Percentiles rank a stretch among this genome's conserved stretches.
These are phyloP conservation scores for Apis cerana DNA, from an alignment of 1,140 invertebrate genomes.

Conservation along the genomic window DNA sequence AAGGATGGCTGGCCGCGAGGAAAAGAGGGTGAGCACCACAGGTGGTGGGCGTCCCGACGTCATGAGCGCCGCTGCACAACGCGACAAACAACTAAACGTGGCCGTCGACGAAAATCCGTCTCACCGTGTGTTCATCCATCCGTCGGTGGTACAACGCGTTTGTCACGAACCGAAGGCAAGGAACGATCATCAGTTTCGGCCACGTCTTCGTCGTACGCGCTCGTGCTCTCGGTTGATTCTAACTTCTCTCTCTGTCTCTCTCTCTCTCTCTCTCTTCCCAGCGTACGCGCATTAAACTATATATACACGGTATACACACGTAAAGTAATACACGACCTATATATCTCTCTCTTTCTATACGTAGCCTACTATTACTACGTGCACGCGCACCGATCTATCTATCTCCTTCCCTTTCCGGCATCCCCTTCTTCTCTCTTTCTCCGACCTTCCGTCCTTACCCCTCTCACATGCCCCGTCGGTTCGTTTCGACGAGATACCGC, in stretches of 20 bases:
- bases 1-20: background rate
- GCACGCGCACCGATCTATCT: conserved; percentile 41
- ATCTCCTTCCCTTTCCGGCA: conserved; percentile 35
- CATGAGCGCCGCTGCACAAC: conserved; percentile 69
- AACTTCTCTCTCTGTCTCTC: background rate
- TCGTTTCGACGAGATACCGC: conserved; percentile 57
- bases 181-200: conserved; percentile 15
- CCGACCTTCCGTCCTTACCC: conserved; percentile 9
- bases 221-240: background rate
- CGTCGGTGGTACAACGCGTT: conserved; percentile 1
- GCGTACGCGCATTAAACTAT: background rate
- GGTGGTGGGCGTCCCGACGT: conserved; percentile 77
- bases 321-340: background rate
- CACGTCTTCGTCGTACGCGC: conserved; percentile 23
- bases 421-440: conserved; percentile 25
- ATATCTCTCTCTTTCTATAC: background rate
- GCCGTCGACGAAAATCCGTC: conserved; percentile 33
- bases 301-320: background rate
- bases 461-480: conserved; percentile 35
- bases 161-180: background rate
- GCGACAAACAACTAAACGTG: conserved; percentile 68
- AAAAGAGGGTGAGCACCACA: conserved; percentile 69
- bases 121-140: background rate
- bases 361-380: conserved; percentile 25
- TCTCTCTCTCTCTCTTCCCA: background rate